phyloP scores from a whole-genome alignment of 2,113 vertebrate species.

The Cyphomyrus plagiostoma region DNA sequence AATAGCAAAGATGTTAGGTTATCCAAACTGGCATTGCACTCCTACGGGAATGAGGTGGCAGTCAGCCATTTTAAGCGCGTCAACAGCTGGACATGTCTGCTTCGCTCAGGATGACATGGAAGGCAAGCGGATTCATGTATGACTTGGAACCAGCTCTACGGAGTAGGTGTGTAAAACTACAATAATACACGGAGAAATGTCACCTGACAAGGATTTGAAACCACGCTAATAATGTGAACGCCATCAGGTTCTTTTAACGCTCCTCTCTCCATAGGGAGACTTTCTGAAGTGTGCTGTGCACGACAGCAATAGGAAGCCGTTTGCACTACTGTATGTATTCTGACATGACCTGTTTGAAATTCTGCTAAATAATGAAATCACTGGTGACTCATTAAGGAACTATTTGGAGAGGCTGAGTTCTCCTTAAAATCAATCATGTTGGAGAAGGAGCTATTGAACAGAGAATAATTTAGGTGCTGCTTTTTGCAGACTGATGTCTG shows the following conservation, averaged over 20 bases:
- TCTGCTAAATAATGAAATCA: constrained; percentile 2
- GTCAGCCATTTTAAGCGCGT: not conserved
- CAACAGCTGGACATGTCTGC: not conserved
- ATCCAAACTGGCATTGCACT: not conserved
- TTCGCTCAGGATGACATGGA: not conserved
- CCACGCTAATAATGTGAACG: not conserved
- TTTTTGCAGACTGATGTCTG: not conserved
- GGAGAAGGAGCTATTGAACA: not conserved
- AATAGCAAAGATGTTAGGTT: not conserved
- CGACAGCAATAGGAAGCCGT: not conserved
- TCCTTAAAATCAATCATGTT: not conserved
- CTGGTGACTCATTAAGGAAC: not conserved
- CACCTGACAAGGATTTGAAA: not conserved
- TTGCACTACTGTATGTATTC: not conserved
- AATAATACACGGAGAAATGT: not conserved
- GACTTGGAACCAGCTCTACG: not conserved
- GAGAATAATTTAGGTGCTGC: not conserved
- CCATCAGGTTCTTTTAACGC: not conserved
- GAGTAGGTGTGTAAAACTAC: not conserved
- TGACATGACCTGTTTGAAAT: not conserved
- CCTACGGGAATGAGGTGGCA: not conserved
- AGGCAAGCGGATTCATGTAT: not conserved
- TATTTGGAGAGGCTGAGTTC: not conserved
- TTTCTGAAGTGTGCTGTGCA: not conserved
- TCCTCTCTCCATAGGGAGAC: not conserved